Evolutionary conservation across 2,888 invertebrate genomes (phyloP).

Genomic region (Campoletis raptor): DNA sequence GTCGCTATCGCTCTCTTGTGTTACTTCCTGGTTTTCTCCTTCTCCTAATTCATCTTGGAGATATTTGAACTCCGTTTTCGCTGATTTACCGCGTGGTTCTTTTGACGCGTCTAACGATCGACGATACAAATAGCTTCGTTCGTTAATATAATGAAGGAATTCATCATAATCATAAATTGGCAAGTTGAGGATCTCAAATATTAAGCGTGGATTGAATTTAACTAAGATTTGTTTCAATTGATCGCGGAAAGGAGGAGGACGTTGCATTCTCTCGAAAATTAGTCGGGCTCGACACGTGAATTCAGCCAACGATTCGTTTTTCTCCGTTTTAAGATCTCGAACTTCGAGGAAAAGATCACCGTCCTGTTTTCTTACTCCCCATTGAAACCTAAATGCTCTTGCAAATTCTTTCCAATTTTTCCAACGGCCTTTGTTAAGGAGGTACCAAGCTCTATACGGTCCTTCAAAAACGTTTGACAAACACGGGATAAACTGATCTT

Average conservation of each 20-base stretch:
- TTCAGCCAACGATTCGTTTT: constrained; percentile 57
- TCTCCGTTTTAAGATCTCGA: constrained; percentile 55
- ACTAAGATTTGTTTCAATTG: constrained; percentile 48
- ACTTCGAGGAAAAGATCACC: constrained; percentile 48
- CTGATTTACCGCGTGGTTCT: constrained; percentile 1
- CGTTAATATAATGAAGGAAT: constrained; percentile 56
- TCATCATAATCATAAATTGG: constrained; percentile 31
- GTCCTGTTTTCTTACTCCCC: constrained; percentile 63
- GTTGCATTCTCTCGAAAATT: constrained; percentile 61
- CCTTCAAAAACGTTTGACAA: constrained; percentile 66
- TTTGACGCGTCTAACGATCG: constrained; percentile 25
- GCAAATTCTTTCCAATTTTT: constrained; percentile 61
- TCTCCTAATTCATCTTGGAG: background rate
- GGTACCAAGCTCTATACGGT: constrained; percentile 63
- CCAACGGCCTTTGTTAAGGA: constrained; percentile 56
- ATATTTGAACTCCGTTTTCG: background rate
- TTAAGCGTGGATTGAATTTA: constrained; percentile 56
- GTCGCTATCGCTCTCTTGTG: background rate
- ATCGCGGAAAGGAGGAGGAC: constrained; percentile 54
- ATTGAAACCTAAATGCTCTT: constrained; percentile 60
- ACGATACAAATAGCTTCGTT: constrained; percentile 46
- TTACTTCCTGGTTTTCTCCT: background rate
- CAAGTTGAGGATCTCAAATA: constrained; percentile 51
- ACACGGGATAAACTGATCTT: constrained; percentile 58
- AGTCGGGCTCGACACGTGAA: constrained; percentile 64